Evolutionary conservation across 2,797 vertebrate genomes (phyloP).

Genomic region (Coendou prehensilis): DNA sequence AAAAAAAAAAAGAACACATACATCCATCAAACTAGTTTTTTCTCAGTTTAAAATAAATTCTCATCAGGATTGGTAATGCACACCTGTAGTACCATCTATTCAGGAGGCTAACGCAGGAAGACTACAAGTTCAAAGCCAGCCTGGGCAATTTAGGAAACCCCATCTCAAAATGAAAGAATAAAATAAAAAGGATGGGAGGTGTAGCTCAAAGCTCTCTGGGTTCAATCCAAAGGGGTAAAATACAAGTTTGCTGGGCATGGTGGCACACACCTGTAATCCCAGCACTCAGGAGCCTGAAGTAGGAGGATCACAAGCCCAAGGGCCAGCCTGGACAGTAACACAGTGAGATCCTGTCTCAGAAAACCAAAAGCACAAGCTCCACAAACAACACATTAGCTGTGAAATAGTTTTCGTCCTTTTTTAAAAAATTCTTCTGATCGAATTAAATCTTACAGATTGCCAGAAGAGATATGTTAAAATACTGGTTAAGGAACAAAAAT

Average conservation of each 20-base stretch:
- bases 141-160: neutral
- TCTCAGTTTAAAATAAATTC: constrained; percentile 80
- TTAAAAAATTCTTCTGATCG: constrained; percentile 70
- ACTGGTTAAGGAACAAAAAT: neutral
- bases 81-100: neutral
- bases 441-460: constrained; percentile 70
- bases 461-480: neutral
- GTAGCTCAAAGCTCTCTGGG: neutral
- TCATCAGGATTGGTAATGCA: neutral
- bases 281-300: neutral
- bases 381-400: constrained; percentile 62
- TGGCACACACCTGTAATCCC: neutral
- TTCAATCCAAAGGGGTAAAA: neutral
- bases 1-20: neutral
- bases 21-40: constrained; percentile 45
- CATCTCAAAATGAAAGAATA: neutral
- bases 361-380: neutral
- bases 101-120: neutral
- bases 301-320: neutral
- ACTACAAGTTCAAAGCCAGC: neutral
- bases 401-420: constrained; percentile 60
- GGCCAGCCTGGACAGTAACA: neutral
- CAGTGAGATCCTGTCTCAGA: neutral
- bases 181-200: neutral
- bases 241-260: no score